These are phyloP conservation scores for Xiphophorus birchmanni DNA, from an alignment of 2,797 vertebrate genomes.

Conservation along the genomic window DNA sequence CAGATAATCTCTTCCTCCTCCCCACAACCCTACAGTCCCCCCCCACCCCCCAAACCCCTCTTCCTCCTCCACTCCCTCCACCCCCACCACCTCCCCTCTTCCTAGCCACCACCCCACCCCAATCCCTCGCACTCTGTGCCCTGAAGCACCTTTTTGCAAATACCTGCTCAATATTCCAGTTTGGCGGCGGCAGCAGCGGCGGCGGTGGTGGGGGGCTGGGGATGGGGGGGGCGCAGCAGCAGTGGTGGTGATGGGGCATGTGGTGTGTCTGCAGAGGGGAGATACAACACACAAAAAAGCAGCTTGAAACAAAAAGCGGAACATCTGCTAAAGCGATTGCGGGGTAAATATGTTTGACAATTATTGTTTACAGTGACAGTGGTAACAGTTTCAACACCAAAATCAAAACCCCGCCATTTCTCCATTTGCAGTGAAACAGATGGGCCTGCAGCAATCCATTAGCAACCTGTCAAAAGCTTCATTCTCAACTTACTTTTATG, in stretches of 20 bases:
- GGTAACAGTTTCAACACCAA: slow-evolving; percentile 86
- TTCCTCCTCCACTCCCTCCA: slow-evolving; percentile 40
- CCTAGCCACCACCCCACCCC: slow-evolving; percentile 59
- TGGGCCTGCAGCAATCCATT: slow-evolving; percentile 89
- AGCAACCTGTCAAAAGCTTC: slow-evolving; percentile 87
- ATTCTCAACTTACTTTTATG: slow-evolving; percentile 85
- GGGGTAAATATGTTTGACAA: slow-evolving; percentile 91
- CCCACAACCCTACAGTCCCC: slow-evolving; percentile 7
- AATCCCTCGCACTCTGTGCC: slow-evolving; percentile 78
- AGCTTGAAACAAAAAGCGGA: slow-evolving; percentile 84
- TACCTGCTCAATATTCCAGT: slow-evolving; percentile 89
- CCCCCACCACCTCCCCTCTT: slow-evolving; percentile 45
- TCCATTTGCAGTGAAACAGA: slow-evolving; percentile 88
- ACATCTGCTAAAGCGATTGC: slow-evolving; percentile 90
- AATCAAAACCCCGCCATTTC: slow-evolving; percentile 83
- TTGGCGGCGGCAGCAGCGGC: slow-evolving; percentile 49
- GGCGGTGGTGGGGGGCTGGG: too few species aligned
- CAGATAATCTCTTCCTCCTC: slow-evolving; percentile 84
- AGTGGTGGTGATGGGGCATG: slow-evolving; percentile 61
- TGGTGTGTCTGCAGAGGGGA: slow-evolving; percentile 82
- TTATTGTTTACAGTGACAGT: slow-evolving; percentile 93
- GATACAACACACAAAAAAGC: slow-evolving; percentile 84
- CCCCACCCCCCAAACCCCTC: too few species aligned
- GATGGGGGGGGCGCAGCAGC: slow-evolving; percentile 26
- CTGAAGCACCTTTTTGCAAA: slow-evolving; percentile 86